These are phyloP conservation scores for Heterohyrax brucei DNA, from an alignment of 2,797 vertebrate genomes.

Conservation along the genomic window DNA sequence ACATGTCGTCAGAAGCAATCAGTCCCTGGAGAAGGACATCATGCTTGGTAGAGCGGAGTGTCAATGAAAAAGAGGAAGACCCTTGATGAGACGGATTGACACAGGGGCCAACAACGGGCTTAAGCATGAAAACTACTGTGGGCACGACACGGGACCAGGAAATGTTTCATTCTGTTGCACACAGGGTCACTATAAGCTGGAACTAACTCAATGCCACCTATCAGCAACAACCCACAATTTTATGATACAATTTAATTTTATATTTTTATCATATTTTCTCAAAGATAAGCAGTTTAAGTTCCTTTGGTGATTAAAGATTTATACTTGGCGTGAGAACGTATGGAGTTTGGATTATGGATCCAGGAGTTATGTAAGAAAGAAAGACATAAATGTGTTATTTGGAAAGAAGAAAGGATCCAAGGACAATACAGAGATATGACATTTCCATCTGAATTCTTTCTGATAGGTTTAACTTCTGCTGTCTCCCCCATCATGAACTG, in stretches of 20 bases:
- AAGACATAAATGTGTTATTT: neutral
- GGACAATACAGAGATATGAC: neutral
- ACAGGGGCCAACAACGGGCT: too few relatives aligned
- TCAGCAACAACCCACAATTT: neutral
- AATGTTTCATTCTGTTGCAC: too few relatives aligned
- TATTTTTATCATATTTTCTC: conserved; percentile 52
- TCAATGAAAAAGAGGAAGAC: too few relatives aligned
- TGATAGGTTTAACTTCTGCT: neutral
- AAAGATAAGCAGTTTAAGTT: neutral
- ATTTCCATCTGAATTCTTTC: neutral
- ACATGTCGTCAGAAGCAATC: too few relatives aligned
- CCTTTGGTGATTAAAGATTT: conserved; percentile 35
- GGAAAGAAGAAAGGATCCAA: neutral
- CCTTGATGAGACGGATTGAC: too few relatives aligned
- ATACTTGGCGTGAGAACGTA: neutral
- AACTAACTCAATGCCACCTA: too few relatives aligned
- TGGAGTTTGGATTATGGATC: neutral
- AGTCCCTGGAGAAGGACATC: too few relatives aligned
- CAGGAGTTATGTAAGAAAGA: neutral
- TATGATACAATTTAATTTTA: conserved; percentile 1
- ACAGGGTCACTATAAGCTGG: too few relatives aligned
- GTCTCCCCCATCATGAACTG: neutral
- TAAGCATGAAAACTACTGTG: too few relatives aligned
- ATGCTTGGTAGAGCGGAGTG: too few relatives aligned
- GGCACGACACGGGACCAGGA: too few relatives aligned